Percentiles rank a stretch among this genome's conserved stretches.
Conservation (phyloP, 37 sponge, comb jelly and placozoan species). For the Aplysina aerophoba region DNA sequence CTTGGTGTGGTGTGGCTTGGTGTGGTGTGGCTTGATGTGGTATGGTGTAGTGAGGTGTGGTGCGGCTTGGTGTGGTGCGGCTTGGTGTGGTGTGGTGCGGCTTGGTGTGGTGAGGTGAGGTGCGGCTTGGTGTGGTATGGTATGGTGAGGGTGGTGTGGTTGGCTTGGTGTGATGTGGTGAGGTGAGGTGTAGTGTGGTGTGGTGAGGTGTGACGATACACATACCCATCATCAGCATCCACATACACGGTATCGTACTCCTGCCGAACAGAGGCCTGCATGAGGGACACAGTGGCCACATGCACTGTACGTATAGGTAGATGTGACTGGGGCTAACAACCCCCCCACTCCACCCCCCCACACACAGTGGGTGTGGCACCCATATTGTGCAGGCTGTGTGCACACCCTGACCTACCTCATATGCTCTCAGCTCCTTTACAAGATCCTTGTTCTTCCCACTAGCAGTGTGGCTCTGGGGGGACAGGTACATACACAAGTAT, state of each 20-base stretch:
- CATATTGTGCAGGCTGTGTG: too few species aligned
- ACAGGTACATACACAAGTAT: too few species aligned
- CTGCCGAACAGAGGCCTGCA: background rate
- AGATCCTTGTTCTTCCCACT: constrained; percentile 65
- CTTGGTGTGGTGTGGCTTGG: background rate
- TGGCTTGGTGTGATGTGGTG: too few species aligned
- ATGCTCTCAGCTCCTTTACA: constrained; percentile 64
- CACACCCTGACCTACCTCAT: constrained; percentile 75
- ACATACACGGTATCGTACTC: constrained; percentile 28
- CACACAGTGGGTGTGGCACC: too few species aligned
- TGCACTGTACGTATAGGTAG: background rate
- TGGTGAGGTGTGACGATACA: background rate
- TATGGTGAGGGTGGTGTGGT: too few species aligned
- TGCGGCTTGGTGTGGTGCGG: background rate
- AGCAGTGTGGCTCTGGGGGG: constrained; percentile 65
- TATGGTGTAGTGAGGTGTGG: too few species aligned
- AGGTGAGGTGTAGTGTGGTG: constrained; percentile 19
- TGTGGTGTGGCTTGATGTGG: background rate
- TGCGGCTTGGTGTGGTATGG: too few species aligned
- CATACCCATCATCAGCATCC: constrained; percentile 31
- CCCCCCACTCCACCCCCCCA: too few species aligned
- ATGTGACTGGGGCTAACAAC: too few species aligned
- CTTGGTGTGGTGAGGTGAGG: too few species aligned
- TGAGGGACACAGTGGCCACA: background rate
- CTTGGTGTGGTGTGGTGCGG: too few species aligned